Conservation (phyloP, 2,113 vertebrate genomes). For the Nothocercus julius region DNA sequence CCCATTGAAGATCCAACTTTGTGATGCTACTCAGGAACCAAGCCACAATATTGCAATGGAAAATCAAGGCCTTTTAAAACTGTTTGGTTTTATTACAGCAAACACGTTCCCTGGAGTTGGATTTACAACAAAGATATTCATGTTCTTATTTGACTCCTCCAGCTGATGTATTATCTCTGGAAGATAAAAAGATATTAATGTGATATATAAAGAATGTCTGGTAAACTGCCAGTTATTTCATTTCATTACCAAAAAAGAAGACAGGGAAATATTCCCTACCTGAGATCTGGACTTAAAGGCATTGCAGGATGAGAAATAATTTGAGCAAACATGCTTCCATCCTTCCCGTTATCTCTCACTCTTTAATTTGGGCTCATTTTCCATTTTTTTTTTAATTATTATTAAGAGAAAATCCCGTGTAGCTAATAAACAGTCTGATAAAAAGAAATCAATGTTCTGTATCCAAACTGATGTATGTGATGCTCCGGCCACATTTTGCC, state of each 20-base stretch:
- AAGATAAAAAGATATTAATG: constrained; percentile 15
- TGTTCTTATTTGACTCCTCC: constrained; percentile 13
- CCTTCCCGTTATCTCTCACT: neutral
- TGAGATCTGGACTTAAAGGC: neutral
- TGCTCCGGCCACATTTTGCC: neutral
- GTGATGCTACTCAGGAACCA: neutral
- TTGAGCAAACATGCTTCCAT: constrained; percentile 26
- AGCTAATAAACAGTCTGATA: constrained; percentile 10
- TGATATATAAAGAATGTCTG: neutral
- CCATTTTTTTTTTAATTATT: neutral
- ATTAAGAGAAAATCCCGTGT: neutral
- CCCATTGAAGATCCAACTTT: neutral
- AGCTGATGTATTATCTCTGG: neutral
- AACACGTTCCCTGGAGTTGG: neutral
- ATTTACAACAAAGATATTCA: constrained; percentile 20
- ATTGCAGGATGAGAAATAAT: constrained; percentile 17
- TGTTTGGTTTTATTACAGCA: neutral
- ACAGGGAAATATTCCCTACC: neutral
- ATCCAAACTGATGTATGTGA: neutral
- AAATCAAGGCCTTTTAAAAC: neutral
- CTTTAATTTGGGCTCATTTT: constrained; percentile 4
- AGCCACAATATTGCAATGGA: neutral
- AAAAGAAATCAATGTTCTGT: constrained; percentile 7
- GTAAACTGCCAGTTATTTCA: neutral
- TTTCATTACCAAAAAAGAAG: constrained; percentile 11